Percentiles rank a stretch among this genome's conserved stretches.
These are phyloP conservation scores for Malurus leucopterus DNA, from an alignment of 2,797 vertebrate genomes.

Conservation along the genomic window DNA sequence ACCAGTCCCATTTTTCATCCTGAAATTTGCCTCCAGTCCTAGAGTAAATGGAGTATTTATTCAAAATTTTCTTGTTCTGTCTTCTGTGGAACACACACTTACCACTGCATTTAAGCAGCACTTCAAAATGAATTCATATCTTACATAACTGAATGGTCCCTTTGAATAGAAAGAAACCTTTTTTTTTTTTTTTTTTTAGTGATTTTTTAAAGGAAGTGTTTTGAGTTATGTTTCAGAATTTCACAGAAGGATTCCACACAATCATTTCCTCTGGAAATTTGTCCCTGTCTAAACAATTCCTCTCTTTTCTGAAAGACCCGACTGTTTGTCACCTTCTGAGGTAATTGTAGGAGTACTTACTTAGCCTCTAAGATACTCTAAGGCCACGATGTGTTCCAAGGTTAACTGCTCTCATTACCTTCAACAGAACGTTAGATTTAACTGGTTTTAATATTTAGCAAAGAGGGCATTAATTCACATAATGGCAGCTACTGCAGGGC, in stretches of 20 bases:
- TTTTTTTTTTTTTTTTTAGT: background rate
- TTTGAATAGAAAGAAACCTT: background rate
- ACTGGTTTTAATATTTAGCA: background rate
- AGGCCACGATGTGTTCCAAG: background rate
- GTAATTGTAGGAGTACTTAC: background rate
- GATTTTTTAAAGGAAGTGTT: background rate
- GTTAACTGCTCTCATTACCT: background rate
- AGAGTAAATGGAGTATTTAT: slow-evolving; percentile 55
- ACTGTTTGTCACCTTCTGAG: background rate
- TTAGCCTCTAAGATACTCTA: background rate
- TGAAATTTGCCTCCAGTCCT: slow-evolving; percentile 53
- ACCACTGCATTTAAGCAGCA: slow-evolving; percentile 23
- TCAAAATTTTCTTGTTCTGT: slow-evolving; percentile 30
- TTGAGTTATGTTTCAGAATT: slow-evolving; percentile 2
- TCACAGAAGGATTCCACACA: background rate
- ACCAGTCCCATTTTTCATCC: background rate
- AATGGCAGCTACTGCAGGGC: background rate
- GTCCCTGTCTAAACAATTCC: background rate
- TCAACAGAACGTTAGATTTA: background rate
- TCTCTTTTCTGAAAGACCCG: background rate
- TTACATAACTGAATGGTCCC: slow-evolving; percentile 8
- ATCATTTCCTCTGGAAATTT: background rate
- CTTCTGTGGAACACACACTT: slow-evolving; percentile 13
- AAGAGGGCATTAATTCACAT: background rate
- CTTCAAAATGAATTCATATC: slow-evolving; percentile 28